phyloP scores from a whole-genome alignment of 2,888 invertebrate genomes.

The Erebia palarica region DNA sequence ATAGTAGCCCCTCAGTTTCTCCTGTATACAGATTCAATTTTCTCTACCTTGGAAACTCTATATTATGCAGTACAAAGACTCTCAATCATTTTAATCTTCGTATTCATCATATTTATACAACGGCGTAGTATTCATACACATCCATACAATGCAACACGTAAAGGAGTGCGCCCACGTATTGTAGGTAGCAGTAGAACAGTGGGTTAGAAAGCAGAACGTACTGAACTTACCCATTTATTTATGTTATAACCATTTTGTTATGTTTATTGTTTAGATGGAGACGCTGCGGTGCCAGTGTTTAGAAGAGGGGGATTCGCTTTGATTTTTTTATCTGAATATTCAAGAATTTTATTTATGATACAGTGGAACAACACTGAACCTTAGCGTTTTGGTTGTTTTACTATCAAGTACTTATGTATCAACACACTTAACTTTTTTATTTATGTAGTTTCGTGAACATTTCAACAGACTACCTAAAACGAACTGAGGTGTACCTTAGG shows the following conservation, averaged over 20 bases:
- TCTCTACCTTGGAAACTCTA: background rate
- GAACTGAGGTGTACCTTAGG: too few relatives aligned
- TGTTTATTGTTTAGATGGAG: background rate
- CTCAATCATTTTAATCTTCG: conserved; percentile 25
- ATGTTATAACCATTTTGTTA: background rate
- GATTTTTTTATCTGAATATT: too few relatives aligned
- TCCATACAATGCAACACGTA: conserved; percentile 14
- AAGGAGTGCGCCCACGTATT: conserved; percentile 1
- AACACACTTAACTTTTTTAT: too few relatives aligned
- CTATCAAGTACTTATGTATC: too few relatives aligned
- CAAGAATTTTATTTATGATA: too few relatives aligned
- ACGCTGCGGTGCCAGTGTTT: background rate
- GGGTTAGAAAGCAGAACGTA: conserved; percentile 16
- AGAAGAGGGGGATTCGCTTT: too few relatives aligned
- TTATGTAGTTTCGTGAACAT: too few relatives aligned
- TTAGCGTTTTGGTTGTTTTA: too few relatives aligned
- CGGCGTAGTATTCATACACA: conserved; percentile 1
- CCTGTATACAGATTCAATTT: background rate
- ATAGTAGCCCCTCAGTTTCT: background rate
- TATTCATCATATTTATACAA: conserved; percentile 24
- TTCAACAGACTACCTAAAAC: too few relatives aligned
- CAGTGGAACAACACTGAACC: background rate
- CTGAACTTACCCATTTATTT: conserved; percentile 5
- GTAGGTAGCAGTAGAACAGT: background rate
- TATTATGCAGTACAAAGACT: conserved; percentile 1